Evolutionary conservation across 1,140 invertebrate genomes (phyloP).

Genomic region (Euwallacea fornicatus): DNA sequence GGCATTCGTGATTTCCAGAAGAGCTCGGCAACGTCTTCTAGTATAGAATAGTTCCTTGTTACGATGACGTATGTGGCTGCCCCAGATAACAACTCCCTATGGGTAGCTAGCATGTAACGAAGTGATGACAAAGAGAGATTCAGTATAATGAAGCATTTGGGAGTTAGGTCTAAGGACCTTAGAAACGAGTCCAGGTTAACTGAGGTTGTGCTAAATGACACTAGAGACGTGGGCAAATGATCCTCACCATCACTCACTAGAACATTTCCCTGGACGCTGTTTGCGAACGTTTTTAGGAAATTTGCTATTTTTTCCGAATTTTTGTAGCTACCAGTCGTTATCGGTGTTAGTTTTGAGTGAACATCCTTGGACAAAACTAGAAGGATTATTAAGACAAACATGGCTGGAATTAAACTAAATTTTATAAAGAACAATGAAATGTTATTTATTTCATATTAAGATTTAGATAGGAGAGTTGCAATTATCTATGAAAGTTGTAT

Average conservation of each 20-base stretch:
- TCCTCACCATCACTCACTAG: neutral
- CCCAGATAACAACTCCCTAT: neutral
- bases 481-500: neutral
- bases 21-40: constrained; percentile 1
- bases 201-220: neutral
- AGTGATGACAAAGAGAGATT: neutral
- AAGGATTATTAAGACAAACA: neutral
- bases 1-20: constrained; percentile 10
- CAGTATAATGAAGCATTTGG: neutral
- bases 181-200: neutral
- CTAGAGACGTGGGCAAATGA: neutral
- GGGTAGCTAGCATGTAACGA: neutral
- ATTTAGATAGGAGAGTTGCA: neutral
- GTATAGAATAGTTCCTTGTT: neutral
- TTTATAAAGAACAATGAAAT: neutral
- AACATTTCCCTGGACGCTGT: neutral
- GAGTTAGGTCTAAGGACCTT: neutral
- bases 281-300: neutral
- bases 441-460: neutral
- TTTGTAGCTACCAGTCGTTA: neutral
- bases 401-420: neutral
- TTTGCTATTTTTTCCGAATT: neutral
- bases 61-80: neutral
- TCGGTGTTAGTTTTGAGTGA: neutral
- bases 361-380: neutral